These are phyloP conservation scores for Gephyroberyx darwinii DNA, from an alignment of 2,797 vertebrate genomes.

Conservation along the genomic window DNA sequence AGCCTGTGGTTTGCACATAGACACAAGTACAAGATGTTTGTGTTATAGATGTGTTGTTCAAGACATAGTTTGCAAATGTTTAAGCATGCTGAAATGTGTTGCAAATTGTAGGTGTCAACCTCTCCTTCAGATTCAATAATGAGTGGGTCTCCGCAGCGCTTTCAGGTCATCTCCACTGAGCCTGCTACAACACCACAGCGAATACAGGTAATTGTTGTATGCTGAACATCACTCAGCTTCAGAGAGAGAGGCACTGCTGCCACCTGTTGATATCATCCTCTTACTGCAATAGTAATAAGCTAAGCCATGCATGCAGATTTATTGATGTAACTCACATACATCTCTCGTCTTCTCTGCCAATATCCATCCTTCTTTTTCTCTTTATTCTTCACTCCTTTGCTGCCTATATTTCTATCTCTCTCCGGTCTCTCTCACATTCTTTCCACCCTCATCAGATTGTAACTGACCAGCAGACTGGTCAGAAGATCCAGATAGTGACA, in stretches of 20 bases:
- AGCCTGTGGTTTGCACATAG: not conserved
- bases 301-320: not conserved
- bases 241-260: slow-evolving; percentile 12
- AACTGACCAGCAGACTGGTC: slow-evolving; percentile 96
- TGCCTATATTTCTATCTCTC: slow-evolving; percentile 16
- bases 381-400: not conserved
- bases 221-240: not conserved
- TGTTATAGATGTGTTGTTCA: not conserved
- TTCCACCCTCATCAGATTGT: slow-evolving; percentile 88
- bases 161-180: slow-evolving; percentile 94
- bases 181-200: slow-evolving; percentile 89
- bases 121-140: slow-evolving; percentile 89
- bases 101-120: slow-evolving; percentile 78
- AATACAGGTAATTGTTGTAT: slow-evolving; percentile 86
- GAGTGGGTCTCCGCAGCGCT: slow-evolving; percentile 92
- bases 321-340: slow-evolving; percentile 12
- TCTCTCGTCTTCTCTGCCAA: not conserved
- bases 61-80: slow-evolving; percentile 3
- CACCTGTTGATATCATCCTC: slow-evolving; percentile 17
- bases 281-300: not conserved
- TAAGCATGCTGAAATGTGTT: slow-evolving; percentile 22
- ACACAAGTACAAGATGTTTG: not conserved
- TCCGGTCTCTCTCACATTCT: not conserved
- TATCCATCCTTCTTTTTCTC: not conserved
- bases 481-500: slow-evolving; percentile 97